Evolutionary conservation across 2,888 invertebrate species (phyloP), one percentile per base, ranked within the genome.

Genomic region (Empis stercorea): DNA sequence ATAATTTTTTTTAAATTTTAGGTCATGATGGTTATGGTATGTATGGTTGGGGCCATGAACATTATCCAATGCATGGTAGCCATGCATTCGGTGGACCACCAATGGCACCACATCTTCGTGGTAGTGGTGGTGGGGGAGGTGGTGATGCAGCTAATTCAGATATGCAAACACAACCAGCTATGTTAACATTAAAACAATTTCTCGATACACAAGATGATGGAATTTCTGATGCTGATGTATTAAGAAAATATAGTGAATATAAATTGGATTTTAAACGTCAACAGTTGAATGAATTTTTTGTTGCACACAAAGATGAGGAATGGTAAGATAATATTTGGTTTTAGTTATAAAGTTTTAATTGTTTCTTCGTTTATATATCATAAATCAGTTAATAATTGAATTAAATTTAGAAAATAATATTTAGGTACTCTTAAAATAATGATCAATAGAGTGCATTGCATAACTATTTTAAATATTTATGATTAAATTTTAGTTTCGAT

Each of bases 241-340:
- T 97, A 54, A 81, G 84, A 61, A 95, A 95, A 65, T 99, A 97
- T 73, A 94, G 93, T 70, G 96, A 97, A 64, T 99, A 99, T 73
- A 99, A 99, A 71, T 73, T 91, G 61, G 97, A 99, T 61, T 99
- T 96, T 70, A 86, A 88, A 60, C 78, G 92, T 46, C 93, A 94
- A 65, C 97, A 97, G 68, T 79, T 97, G 47, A 94, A 94, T 72
- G 95, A 97, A 68, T 99, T 99, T 74, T 99, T 99, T 73, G 86
- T 96, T 59, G 87, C 89, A 41, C 99, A 99, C 74, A 99, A 99
- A 73, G 97, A 99, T 63, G 97, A 99, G 71, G 99, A 99, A 83
- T 99, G 99, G 99, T 97, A 79, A 75, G 87, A 46, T n/a, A 27
- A 20, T 10, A 27, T 27, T n/a, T 27, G 23, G 23, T 27, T n/a